Evolutionary conservation across 1,140 invertebrate genomes (phyloP), one percentile per base, ranked within the genome.

Genomic region (Pseudomyrmex cubaensis): DNA sequence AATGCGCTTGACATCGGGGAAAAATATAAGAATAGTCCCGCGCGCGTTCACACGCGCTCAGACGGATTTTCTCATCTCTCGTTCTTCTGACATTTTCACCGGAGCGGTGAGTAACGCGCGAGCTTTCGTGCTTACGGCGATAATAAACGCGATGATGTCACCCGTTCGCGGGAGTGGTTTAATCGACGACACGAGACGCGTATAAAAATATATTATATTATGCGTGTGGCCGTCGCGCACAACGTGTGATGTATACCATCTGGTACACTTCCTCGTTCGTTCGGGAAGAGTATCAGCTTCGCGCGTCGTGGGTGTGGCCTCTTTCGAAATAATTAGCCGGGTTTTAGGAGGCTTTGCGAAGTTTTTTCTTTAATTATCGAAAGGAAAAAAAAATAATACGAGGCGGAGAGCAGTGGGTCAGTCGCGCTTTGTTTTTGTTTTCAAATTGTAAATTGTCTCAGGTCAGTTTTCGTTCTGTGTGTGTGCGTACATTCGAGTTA

Each of bases 171-270:
- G 13, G 44, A 35, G 74, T 63, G 63, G 63, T 61, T 35, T 84
- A 80, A 78, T 78, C 63, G 56, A 48, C 17, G 48, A 48, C 17
- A 80, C 48, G 25, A 61, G 25, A 35, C 35, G 75, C 48, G 74
- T 50, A 56, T 61, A 78, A 84, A 84, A 84, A 84, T 84, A 84
- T 80, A 69, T 76, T 80, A 69, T 76, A 78, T 84, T 84, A 78
- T 67, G 35, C 62, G 35, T 46, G 48, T 74, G 52, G 35, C 63
- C 76, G 17, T 35, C 12, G 44, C 64, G 22, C 4, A 25, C 25
- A 25, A 64, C 70, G 50, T 83, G 52, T 83, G 52, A 80, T 80
- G 69, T 5, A 50, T 61, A 25, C 76, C 83, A 84, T 84, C 76
- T 84, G 83, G 83, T 46, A 62, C 35, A 62, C 64, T 84, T 84